Evolutionary conservation across 1,140 invertebrate species (phyloP).

Genomic region (Drosophila setifemur): DNA sequence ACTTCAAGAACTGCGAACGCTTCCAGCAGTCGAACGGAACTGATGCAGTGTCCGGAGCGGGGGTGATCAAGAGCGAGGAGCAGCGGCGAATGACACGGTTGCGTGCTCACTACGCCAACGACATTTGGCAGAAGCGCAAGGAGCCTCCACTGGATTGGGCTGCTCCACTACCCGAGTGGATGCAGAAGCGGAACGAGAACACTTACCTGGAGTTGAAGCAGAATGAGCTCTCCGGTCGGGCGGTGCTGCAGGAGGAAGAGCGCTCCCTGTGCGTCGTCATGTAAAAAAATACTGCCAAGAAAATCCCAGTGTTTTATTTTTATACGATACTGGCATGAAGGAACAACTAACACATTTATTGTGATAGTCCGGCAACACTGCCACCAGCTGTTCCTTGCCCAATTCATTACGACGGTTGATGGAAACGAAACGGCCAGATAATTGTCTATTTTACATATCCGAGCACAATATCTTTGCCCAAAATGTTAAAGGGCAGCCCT

Average conservation of each 20-base stretch:
- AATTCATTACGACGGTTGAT: background rate
- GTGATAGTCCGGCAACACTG: constrained; percentile 25
- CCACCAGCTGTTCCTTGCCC: constrained; percentile 13
- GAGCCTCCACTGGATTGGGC: constrained; percentile 91
- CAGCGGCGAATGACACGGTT: constrained; percentile 85
- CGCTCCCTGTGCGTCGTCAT: constrained; percentile 63
- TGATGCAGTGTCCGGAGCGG: constrained; percentile 85
- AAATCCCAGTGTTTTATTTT: background rate
- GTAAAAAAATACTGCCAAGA: constrained; percentile 40
- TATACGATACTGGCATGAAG: background rate
- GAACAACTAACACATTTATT: background rate
- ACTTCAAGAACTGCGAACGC: constrained; percentile 89
- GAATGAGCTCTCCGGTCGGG: constrained; percentile 84
- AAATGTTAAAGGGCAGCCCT: constrained; percentile 60
- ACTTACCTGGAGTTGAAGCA: constrained; percentile 87
- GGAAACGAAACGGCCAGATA: background rate
- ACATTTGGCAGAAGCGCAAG: constrained; percentile 90
- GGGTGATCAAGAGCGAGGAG: constrained; percentile 89
- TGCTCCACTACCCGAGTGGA: constrained; percentile 89
- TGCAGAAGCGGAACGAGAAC: constrained; percentile 86
- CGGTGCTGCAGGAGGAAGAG: constrained; percentile 21
- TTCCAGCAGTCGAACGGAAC: constrained; percentile 85
- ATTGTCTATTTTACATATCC: background rate
- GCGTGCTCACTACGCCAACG: constrained; percentile 87
- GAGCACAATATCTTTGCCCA: constrained; percentile 10